Conservation (phyloP, 2,888 invertebrate genomes). For the Patella depressa region DNA sequence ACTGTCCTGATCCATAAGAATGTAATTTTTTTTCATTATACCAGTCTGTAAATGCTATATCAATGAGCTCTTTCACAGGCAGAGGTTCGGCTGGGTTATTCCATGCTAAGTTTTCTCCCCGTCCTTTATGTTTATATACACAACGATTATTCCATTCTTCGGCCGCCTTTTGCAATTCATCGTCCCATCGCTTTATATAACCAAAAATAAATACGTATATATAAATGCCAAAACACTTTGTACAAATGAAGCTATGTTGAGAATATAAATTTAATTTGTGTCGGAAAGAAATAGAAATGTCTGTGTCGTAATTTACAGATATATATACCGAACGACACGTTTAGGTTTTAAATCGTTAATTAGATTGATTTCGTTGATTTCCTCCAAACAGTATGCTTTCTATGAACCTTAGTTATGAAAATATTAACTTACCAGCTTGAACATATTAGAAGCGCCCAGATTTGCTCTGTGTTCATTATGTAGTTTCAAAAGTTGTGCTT, state of each 20-base stretch:
- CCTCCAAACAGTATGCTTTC: too few relatives aligned
- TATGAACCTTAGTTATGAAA: background rate
- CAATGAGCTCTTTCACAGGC: constrained; percentile 20
- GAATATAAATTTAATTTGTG: background rate
- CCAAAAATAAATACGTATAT: too few relatives aligned
- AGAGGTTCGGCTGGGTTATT: constrained; percentile 11
- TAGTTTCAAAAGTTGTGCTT: constrained; percentile 26
- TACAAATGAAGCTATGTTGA: background rate
- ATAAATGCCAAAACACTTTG: too few relatives aligned
- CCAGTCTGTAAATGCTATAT: constrained; percentile 25
- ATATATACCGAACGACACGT: too few relatives aligned
- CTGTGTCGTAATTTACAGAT: too few relatives aligned
- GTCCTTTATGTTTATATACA: constrained; percentile 32
- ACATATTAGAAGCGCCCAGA: constrained; percentile 31
- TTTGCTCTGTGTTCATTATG: constrained; percentile 30
- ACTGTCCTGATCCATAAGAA: constrained; percentile 32
- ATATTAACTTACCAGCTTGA: constrained; percentile 25
- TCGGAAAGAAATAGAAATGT: background rate
- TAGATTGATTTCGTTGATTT: too few relatives aligned
- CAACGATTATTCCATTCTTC: constrained; percentile 30
- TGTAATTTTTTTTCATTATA: constrained; percentile 34
- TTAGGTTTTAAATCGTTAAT: too few relatives aligned
- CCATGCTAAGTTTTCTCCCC: constrained; percentile 40
- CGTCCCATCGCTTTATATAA: constrained; percentile 26
- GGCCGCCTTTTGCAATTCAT: constrained; percentile 29